A percentile compares a stretch with the other conserved stretches of the same genome.
Evolutionary conservation across 2,797 vertebrate genomes (phyloP).

Genomic region (Ptychadena robeensis): DNA sequence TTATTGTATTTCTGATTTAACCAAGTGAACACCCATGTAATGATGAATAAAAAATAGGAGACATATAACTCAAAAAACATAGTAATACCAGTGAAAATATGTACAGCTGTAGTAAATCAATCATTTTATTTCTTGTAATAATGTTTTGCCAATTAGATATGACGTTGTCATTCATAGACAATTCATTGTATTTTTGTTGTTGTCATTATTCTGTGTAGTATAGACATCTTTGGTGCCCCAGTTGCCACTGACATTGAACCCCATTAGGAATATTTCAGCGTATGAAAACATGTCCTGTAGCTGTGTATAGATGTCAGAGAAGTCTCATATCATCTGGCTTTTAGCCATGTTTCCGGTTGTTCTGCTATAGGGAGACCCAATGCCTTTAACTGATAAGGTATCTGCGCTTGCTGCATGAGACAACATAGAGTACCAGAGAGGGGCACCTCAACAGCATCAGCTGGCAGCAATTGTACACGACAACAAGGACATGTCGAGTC

Average conservation of each 20-base stretch:
- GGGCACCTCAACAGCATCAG: constrained; percentile 67
- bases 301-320: constrained; percentile 31
- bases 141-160: neutral
- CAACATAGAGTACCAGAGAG: constrained; percentile 63
- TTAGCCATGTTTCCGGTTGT: constrained; percentile 71
- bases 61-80: too few species aligned
- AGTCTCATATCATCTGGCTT: constrained; percentile 62
- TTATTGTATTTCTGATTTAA: neutral
- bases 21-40: neutral
- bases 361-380: constrained; percentile 64
- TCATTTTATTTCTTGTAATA: neutral
- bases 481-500: constrained; percentile 81
- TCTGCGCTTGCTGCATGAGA: constrained; percentile 62
- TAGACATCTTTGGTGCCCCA: constrained; percentile 3
- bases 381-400: constrained; percentile 70
- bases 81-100: too few species aligned
- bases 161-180: neutral
- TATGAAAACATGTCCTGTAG: constrained; percentile 36
- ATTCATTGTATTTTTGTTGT: neutral
- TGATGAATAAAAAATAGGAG: too few species aligned
- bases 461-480: constrained; percentile 70
- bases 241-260: constrained; percentile 7
- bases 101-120: neutral
- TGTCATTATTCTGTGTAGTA: neutral
- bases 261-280: constrained; percentile 14